These are phyloP conservation scores for Argyrosomus regius DNA, from an alignment of 2,797 vertebrate genomes.

Conservation along the genomic window DNA sequence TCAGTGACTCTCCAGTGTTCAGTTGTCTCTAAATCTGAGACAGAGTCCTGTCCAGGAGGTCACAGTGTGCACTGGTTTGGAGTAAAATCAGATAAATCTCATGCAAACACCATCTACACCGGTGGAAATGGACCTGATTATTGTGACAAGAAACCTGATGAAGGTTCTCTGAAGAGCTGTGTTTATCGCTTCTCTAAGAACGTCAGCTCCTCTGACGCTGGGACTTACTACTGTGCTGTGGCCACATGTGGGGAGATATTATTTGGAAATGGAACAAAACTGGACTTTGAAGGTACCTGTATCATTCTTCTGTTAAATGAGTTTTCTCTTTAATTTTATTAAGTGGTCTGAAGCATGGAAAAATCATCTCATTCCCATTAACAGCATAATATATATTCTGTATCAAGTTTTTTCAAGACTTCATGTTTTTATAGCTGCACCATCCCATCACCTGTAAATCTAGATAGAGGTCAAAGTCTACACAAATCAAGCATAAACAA, in stretches of 20 bases:
- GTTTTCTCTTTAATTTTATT: background rate
- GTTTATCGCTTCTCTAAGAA: slow-evolving; percentile 38
- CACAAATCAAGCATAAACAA: background rate
- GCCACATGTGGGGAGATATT: slow-evolving; percentile 65
- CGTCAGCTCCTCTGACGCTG: slow-evolving; percentile 47
- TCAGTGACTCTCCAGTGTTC: slow-evolving; percentile 52
- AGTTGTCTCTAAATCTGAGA: slow-evolving; percentile 21
- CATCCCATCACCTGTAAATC: no score
- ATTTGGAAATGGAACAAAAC: slow-evolving; percentile 49
- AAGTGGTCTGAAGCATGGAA: no score
- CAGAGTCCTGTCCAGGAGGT: background rate
- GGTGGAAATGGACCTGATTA: background rate
- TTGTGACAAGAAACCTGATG: slow-evolving; percentile 22
- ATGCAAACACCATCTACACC: slow-evolving; percentile 34
- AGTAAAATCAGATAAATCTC: slow-evolving; percentile 2
- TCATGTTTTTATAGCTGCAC: background rate
- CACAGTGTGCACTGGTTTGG: slow-evolving; percentile 42
- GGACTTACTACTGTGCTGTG: slow-evolving; percentile 68
- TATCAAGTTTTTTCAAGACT: background rate
- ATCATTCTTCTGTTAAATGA: background rate
- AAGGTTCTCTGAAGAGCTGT: slow-evolving; percentile 36
- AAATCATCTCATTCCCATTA: background rate
- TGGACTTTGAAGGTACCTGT: slow-evolving; percentile 46
- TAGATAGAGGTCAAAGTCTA: no score
- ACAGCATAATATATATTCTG: background rate